Percentiles rank a stretch among this genome's conserved stretches.
Evolutionary conservation across 2,113 vertebrate genomes (phyloP).

Genomic region (Psittacara wagleri): DNA sequence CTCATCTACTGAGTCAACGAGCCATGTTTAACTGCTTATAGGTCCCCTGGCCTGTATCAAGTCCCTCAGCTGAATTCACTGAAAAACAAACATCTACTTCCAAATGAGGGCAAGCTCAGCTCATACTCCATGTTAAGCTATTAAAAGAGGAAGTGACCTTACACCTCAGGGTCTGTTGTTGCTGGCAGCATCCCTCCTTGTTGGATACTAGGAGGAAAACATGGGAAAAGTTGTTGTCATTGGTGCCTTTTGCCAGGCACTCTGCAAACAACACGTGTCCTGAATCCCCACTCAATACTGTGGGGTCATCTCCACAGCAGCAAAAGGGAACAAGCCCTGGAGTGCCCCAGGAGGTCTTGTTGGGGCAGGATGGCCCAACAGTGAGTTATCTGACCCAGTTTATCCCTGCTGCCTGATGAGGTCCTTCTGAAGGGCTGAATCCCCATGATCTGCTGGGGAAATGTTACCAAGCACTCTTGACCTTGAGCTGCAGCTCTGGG

Average conservation of each 20-base stretch:
- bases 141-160: not conserved
- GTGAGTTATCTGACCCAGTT: not conserved
- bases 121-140: not conserved
- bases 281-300: not conserved
- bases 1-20: not conserved
- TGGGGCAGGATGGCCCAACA: not conserved
- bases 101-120: not conserved
- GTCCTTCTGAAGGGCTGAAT: not conserved
- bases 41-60: not conserved
- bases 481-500: not conserved
- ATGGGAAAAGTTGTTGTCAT: not conserved
- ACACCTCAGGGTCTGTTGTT: not conserved
- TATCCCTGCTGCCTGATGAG: not conserved
- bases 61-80: not conserved
- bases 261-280: not conserved
- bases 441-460: accelerated
- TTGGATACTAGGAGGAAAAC: not conserved
- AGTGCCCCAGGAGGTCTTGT: not conserved
- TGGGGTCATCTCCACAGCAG: not conserved
- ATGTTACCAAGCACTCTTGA: accelerated
- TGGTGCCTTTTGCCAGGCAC: not conserved
- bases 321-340: not conserved
- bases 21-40: not conserved
- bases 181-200: not conserved
- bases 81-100: not conserved